A percentile compares a stretch with the other conserved stretches of the same genome.
These are phyloP conservation scores for Gobius niger DNA, from an alignment of 2,113 vertebrate species.

Conservation along the genomic window DNA sequence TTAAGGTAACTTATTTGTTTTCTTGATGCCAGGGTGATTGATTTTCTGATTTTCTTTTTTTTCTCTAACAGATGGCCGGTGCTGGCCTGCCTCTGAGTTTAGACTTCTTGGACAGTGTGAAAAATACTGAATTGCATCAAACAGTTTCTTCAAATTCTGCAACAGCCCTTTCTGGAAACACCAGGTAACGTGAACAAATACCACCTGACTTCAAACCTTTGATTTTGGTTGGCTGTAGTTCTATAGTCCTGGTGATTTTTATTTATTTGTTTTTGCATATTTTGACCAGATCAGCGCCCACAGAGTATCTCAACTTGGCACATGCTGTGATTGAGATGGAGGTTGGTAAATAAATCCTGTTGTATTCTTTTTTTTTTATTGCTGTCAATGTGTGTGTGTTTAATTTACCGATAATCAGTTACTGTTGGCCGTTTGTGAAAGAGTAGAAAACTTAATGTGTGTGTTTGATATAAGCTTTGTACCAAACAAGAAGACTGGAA, in stretches of 20 bases:
- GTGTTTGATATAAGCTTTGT: constrained; percentile 75
- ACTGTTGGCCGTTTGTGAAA: neutral
- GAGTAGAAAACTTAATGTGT: neutral
- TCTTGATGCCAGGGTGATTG: neutral
- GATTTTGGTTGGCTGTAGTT: too few relatives aligned
- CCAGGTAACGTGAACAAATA: constrained; percentile 72
- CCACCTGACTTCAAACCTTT: too few relatives aligned
- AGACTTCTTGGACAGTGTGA: constrained; percentile 79
- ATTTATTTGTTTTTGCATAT: neutral
- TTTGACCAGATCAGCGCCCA: neutral
- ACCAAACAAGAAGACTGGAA: constrained; percentile 85
- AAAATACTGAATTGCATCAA: constrained; percentile 75
- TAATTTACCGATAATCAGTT: neutral
- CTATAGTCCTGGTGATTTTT: too few relatives aligned
- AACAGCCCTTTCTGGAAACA: constrained; percentile 68
- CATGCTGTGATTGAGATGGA: constrained; percentile 64
- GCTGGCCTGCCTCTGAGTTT: constrained; percentile 78
- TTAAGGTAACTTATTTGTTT: constrained; percentile 78
- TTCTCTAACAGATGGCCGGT: constrained; percentile 74
- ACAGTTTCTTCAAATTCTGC: constrained; percentile 69
- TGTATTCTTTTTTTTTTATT: neutral
- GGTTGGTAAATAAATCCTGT: constrained; percentile 40
- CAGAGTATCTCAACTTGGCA: constrained; percentile 48
- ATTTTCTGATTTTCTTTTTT: neutral
- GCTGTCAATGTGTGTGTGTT: neutral